These are phyloP conservation scores for Alcedo quadribrachys DNA, from an alignment of 2,797 vertebrate species.

Conservation along the genomic window DNA sequence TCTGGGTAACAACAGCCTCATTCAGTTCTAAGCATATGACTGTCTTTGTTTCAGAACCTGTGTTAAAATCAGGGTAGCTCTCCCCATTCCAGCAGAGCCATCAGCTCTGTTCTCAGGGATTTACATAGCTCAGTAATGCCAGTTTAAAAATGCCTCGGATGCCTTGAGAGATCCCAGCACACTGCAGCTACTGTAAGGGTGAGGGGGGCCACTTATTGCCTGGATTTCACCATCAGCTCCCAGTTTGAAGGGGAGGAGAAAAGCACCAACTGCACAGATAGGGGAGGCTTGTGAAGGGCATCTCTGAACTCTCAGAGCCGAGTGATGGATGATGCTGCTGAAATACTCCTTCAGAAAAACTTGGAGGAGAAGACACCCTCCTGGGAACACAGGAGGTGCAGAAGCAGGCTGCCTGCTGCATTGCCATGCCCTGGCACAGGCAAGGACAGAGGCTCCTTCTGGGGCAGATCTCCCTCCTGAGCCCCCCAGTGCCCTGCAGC, in stretches of 20 bases:
- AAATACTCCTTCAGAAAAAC: not conserved
- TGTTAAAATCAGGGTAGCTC: constrained; percentile 35
- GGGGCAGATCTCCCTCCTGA: not conserved
- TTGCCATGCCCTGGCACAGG: not conserved
- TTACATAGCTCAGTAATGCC: not conserved
- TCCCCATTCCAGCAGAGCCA: constrained; percentile 23
- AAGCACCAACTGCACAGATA: not conserved
- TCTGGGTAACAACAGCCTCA: constrained; percentile 61
- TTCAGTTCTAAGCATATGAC: constrained; percentile 59
- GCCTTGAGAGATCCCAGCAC: not conserved
- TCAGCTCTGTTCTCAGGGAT: constrained; percentile 52
- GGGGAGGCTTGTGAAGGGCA: not conserved
- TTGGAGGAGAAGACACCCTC: not conserved
- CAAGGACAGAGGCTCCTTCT: not conserved
- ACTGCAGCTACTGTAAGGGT: constrained; percentile 20
- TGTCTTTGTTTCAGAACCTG: constrained; percentile 54
- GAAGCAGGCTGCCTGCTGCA: not conserved
- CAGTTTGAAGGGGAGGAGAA: not conserved
- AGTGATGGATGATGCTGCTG: not conserved
- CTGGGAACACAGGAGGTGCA: not conserved
- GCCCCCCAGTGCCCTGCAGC: not conserved
- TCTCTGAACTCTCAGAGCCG: not conserved
- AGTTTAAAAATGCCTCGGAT: not conserved
- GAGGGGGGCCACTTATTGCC: not conserved
- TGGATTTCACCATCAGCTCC: not conserved